Evolutionary conservation across 2,113 vertebrate species (phyloP).

Genomic region (Colistium nudipinnis): DNA sequence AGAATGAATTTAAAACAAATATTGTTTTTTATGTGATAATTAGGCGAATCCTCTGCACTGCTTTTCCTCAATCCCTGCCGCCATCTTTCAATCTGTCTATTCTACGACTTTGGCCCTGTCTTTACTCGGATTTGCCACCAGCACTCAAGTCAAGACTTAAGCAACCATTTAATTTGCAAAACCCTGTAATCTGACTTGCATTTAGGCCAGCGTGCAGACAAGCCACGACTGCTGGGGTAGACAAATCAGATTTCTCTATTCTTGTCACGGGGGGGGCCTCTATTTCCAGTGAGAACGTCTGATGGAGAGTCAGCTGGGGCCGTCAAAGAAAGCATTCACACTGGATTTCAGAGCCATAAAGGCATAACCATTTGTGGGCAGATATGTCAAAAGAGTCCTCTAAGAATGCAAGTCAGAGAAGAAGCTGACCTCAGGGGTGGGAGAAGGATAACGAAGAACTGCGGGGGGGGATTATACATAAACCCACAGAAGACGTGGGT

Average conservation of each 20-base stretch:
- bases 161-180: conserved; percentile 46
- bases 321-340: conserved; percentile 44
- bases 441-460: conserved; percentile 41
- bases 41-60: neutral
- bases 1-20: conserved; percentile 8
- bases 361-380: conserved; percentile 50
- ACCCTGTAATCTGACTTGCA: conserved; percentile 28
- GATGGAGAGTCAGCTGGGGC: conserved; percentile 55
- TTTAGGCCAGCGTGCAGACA: conserved; percentile 27
- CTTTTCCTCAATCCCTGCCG: neutral
- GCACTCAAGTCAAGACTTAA: conserved; percentile 17
- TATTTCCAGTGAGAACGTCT: conserved; percentile 60
- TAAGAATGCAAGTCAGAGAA: conserved; percentile 63
- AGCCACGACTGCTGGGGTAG: conserved; percentile 15
- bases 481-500: neutral
- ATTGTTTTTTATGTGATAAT: conserved; percentile 23
- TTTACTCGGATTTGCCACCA: conserved; percentile 9
- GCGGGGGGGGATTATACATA: conserved; percentile 8
- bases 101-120: neutral
- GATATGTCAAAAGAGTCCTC: conserved; percentile 61
- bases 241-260: conserved; percentile 53
- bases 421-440: conserved; percentile 61
- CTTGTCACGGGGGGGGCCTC: conserved; percentile 19
- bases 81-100: neutral
- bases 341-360: conserved; percentile 41